phyloP scores from a whole-genome alignment of 2,888 invertebrate genomes.

The Lepidochitona cinerea region DNA sequence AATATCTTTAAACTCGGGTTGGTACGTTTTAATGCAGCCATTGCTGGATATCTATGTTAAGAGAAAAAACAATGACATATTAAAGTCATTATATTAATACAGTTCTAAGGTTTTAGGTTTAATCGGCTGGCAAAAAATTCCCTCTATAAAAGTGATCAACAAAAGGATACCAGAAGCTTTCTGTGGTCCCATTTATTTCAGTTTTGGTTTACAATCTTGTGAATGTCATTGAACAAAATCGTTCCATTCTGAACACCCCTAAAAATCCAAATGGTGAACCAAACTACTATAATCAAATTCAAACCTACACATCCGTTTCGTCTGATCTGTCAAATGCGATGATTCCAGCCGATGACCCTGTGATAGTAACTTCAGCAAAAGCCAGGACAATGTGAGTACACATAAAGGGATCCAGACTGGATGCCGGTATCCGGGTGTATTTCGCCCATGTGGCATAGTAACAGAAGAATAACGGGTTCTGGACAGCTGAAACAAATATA shows the following conservation, averaged over 20 bases:
- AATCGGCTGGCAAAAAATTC: too few species aligned
- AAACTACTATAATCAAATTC: too few species aligned
- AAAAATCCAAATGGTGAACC: too few species aligned
- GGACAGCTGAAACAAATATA: background rate
- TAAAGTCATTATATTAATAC: background rate
- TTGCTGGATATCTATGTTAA: background rate
- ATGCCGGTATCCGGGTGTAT: background rate
- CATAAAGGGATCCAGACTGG: background rate
- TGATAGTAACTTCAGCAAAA: background rate
- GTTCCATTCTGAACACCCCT: too few species aligned
- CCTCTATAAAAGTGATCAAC: too few species aligned
- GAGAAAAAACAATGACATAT: background rate
- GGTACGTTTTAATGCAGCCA: background rate
- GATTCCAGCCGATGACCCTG: background rate
- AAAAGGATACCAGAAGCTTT: too few species aligned
- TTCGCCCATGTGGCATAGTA: constrained; percentile 1
- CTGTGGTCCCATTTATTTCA: too few species aligned
- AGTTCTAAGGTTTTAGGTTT: background rate
- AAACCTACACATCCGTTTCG: background rate
- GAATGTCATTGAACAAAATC: too few species aligned
- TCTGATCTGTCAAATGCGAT: background rate
- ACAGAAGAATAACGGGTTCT: background rate
- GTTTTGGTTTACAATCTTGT: too few species aligned
- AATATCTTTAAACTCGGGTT: constrained; percentile 3
- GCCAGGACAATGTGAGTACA: constrained; percentile 1